Percentiles rank a stretch among this genome's conserved stretches.
These are phyloP conservation scores for Drosophila buzzatii DNA, from an alignment of 2,888 invertebrate species.

Conservation along the genomic window DNA sequence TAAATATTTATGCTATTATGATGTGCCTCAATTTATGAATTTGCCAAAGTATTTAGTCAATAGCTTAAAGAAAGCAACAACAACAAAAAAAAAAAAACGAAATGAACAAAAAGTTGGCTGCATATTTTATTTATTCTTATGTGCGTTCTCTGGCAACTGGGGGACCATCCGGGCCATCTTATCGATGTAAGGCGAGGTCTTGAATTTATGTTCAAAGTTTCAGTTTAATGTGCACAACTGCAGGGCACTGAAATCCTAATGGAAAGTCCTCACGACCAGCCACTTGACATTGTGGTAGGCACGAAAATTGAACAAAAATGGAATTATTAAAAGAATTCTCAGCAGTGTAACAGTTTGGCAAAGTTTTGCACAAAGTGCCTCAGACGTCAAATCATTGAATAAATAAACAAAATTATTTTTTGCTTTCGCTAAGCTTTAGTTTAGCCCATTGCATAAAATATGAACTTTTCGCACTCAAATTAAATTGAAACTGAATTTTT, in stretches of 20 bases:
- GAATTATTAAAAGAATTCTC: slow-evolving; percentile 25
- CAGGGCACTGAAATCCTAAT: slow-evolving; percentile 56
- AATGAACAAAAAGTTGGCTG: slow-evolving; percentile 47
- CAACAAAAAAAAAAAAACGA: background rate
- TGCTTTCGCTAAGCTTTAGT: background rate
- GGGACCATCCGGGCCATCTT: slow-evolving; percentile 33
- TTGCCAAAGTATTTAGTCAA: slow-evolving; percentile 79
- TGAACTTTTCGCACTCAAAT: background rate
- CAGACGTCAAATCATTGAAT: slow-evolving; percentile 1
- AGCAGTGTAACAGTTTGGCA: background rate
- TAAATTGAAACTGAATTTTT: background rate
- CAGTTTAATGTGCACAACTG: slow-evolving; percentile 66
- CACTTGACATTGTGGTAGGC: slow-evolving; percentile 38
- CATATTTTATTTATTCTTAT: slow-evolving; percentile 68
- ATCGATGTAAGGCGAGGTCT: slow-evolving; percentile 56
- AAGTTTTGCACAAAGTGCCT: background rate
- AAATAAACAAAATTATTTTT: background rate
- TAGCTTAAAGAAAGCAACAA: slow-evolving; percentile 54
- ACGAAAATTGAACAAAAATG: slow-evolving; percentile 7
- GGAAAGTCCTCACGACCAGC: slow-evolving; percentile 36
- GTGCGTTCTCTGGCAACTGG: slow-evolving; percentile 25
- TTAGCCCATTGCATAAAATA: background rate
- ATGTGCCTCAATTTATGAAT: slow-evolving; percentile 76
- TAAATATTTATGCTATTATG: slow-evolving; percentile 74
- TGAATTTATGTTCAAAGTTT: slow-evolving; percentile 72